A percentile compares a stretch with the other conserved stretches of the same genome.
These are phyloP conservation scores for Acromyrmex heyeri DNA, from an alignment of 1,140 invertebrate genomes.

Conservation along the genomic window DNA sequence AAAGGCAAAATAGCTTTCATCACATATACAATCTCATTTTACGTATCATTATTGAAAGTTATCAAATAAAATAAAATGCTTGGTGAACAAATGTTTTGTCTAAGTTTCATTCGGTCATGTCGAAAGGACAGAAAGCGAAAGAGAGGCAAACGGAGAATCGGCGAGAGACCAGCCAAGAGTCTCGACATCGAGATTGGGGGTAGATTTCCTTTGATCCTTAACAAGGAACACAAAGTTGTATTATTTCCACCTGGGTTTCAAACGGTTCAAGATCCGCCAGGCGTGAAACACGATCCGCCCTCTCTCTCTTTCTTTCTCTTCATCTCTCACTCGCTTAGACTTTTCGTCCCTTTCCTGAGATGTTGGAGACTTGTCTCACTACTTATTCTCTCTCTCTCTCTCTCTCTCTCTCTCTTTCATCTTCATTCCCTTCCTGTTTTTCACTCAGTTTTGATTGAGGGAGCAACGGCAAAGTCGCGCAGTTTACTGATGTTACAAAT, in stretches of 20 bases:
- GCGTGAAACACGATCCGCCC: slow-evolving; percentile 81
- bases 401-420: not conserved
- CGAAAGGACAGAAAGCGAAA: slow-evolving; percentile 46
- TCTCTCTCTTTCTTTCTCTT: slow-evolving; percentile 68
- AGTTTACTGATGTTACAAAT: slow-evolving; percentile 77
- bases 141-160: slow-evolving; percentile 21
- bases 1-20: not conserved
- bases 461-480: slow-evolving; percentile 20
- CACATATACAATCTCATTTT: not conserved
- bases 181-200: slow-evolving; percentile 76
- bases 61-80: slow-evolving; percentile 43
- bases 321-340: slow-evolving; percentile 59
- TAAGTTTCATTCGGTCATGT: slow-evolving; percentile 25
- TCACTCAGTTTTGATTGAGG: slow-evolving; percentile 64
- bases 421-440: slow-evolving; percentile 19
- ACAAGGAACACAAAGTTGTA: slow-evolving; percentile 85
- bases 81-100: slow-evolving; percentile 33
- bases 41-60: slow-evolving; percentile 32
- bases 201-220: slow-evolving; percentile 83
- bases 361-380: slow-evolving; percentile 40
- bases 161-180: slow-evolving; percentile 61
- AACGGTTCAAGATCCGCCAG: slow-evolving; percentile 82
- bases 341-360: slow-evolving; percentile 55
- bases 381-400: not conserved
- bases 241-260: slow-evolving; percentile 85